phyloP scores from a whole-genome alignment of 2,113 vertebrate genomes.

The Tragelaphus imberbis region DNA sequence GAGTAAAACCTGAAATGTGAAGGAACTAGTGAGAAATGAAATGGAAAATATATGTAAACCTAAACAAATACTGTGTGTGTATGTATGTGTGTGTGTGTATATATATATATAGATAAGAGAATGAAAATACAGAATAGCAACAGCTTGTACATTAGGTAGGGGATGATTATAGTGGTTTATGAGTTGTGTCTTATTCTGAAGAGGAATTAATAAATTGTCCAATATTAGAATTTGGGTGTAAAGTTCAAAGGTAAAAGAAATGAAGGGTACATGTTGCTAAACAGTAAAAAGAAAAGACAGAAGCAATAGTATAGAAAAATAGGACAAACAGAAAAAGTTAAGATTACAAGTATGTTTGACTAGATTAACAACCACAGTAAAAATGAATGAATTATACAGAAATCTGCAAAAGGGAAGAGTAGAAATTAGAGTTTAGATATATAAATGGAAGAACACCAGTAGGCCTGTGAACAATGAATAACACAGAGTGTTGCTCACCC shows the following conservation, averaged over 20 bases:
- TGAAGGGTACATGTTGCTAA: background rate
- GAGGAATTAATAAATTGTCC: background rate
- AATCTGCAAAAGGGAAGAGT: background rate
- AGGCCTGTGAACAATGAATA: background rate
- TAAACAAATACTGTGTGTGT: background rate
- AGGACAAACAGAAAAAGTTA: background rate
- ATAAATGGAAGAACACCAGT: background rate
- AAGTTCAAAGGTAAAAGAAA: background rate
- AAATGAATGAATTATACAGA: background rate
- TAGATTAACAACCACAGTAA: background rate
- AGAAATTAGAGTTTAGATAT: background rate
- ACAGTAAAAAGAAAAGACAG: background rate
- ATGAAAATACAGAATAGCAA: background rate
- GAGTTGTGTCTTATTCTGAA: background rate
- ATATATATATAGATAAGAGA: background rate
- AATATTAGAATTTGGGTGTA: background rate
- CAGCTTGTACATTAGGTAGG: background rate
- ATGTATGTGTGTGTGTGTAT: background rate
- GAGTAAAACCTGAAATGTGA: background rate
- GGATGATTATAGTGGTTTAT: background rate
- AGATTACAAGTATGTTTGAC: background rate
- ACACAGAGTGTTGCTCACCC: background rate
- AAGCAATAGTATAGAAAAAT: background rate
- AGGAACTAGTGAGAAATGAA: background rate
- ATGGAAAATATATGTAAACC: background rate